Conservation (phyloP, 2,113 vertebrate species). For the Orthochromis indermauri region DNA sequence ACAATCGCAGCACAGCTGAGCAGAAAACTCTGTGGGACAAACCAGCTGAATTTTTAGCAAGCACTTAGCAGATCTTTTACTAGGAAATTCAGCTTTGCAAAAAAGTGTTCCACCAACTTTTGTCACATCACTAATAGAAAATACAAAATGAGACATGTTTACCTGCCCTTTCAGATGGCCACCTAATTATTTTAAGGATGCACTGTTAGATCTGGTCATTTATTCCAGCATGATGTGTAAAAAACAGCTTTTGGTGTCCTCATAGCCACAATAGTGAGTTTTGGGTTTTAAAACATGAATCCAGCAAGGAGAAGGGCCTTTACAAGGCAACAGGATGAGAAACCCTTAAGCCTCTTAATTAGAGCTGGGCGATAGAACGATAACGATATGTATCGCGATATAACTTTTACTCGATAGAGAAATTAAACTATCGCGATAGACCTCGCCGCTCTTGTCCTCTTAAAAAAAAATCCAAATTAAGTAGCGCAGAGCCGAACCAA, state of each 20-base stretch:
- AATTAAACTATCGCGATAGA: too few relatives aligned
- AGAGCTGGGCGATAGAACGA: too few relatives aligned
- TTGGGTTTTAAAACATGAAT: not conserved
- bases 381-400: too few relatives aligned
- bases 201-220: not conserved
- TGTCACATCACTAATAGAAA: not conserved
- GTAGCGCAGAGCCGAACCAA: too few relatives aligned
- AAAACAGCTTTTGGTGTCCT: not conserved
- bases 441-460: too few relatives aligned
- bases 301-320: not conserved
- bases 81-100: not conserved
- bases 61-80: not conserved
- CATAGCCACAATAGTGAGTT: not conserved
- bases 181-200: not conserved
- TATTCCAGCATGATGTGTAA: not conserved
- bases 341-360: not conserved
- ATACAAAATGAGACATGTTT: not conserved
- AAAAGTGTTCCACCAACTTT: not conserved
- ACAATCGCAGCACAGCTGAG: not conserved
- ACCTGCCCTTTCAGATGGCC: not conserved
- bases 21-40: not conserved
- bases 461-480: too few relatives aligned
- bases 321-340: fast-evolving
- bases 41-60: not conserved
- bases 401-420: too few relatives aligned